Base-by-base conservation (phyloP, 2,113 vertebrate genomes). In the Holacanthus passer region DNA sequence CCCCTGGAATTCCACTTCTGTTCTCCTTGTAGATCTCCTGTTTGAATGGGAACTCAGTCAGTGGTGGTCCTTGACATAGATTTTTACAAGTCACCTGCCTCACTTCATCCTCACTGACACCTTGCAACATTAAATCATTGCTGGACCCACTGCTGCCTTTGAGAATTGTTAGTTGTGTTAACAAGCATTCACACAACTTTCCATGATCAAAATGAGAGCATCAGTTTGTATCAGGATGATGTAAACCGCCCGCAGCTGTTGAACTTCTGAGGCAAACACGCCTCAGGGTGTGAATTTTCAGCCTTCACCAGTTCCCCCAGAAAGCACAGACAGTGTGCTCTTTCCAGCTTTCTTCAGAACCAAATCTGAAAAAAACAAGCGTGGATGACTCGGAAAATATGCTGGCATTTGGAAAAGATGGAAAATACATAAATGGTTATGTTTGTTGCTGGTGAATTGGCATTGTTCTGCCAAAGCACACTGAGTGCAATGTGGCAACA, bases 1-100 rank as follows among this genome's bases (percentile, higher is more conserved):
- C 69, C 72, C 41, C 67, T 66, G 81, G 92, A 93, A 93, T 94
- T 90, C 87, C 82, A 88, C 86, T 86, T 92, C 84, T 87, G 82
- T 90, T 87, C 73, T 69, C 53, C 56, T 43, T 16, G 2, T 11
- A 70, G 76, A 79, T 50, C 50, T 56, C 70, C 62, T 4, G 62
- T 84, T 78, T 73, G 14, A 65, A 85, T 67, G 67, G 62, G 68
- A 88, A 75, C 67, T 69, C 65, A 56, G 74, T 47, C 67, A 10
- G n/a, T 31, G 53, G 69, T 41, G 52, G 45, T 73, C 59, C 29
- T 64, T 68, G 56, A 68, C 85, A 80, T 72, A 79, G 43, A 87
- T 85, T 77, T 31, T n/a, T 52, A 41, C 9, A 48, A 58, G 58
- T 77, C 78, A 84, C 79, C 55, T 63, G 69, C 53, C 67, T 73